These are phyloP conservation scores for Macrosiphum euphorbiae DNA, from an alignment of 2,888 invertebrate species.

Conservation along the genomic window DNA sequence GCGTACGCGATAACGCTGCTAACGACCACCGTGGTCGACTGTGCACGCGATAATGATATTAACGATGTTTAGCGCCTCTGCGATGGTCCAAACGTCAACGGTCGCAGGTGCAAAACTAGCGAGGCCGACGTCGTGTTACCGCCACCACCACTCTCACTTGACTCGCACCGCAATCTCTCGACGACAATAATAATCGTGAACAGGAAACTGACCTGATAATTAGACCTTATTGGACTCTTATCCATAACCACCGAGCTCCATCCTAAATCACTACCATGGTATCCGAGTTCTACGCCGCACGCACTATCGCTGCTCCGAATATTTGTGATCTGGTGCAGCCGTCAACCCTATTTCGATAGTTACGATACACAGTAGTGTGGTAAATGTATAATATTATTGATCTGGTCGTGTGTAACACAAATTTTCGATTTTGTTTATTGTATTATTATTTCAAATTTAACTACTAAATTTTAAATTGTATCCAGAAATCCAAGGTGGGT, in stretches of 20 bases:
- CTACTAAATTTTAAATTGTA: neutral
- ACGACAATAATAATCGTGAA: neutral
- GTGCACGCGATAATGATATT: slow-evolving; percentile 4
- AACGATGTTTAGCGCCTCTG: slow-evolving; percentile 9
- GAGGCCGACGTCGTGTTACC: neutral
- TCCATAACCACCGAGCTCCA: neutral
- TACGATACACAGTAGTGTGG: neutral
- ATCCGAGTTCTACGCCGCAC: neutral
- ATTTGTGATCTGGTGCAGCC: neutral
- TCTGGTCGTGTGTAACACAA: neutral
- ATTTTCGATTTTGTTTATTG: neutral
- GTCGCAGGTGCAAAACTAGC: neutral
- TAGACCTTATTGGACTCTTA: neutral
- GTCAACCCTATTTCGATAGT: neutral
- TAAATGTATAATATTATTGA: neutral
- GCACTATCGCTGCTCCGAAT: neutral
- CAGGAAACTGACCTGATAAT: neutral
- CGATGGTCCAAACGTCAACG: neutral
- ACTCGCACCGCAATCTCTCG: neutral
- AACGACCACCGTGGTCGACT: slow-evolving; percentile 11
- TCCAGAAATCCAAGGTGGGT: neutral
- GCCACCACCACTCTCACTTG: slow-evolving; percentile 2
- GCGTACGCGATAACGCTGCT: slow-evolving; percentile 31
- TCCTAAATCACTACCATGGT: neutral
- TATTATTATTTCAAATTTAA: neutral